Conservation (phyloP, 2,113 vertebrate genomes). For the Salminus brasiliensis region DNA sequence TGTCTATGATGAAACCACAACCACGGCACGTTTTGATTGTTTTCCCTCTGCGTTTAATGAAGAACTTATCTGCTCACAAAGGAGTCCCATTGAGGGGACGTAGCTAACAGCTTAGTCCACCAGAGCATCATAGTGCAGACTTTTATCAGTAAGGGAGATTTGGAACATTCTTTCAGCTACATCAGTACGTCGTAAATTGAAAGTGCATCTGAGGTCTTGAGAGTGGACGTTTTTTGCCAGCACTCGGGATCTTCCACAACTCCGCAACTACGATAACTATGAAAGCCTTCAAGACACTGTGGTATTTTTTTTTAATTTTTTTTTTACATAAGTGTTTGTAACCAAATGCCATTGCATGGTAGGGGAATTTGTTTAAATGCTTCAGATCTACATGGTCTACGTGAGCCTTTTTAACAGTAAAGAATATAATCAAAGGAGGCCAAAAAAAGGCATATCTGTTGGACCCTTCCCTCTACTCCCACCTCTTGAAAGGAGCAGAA, state of each 20-base stretch:
- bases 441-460: slow-evolving; percentile 1
- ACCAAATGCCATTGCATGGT: not conserved
- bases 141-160: not conserved
- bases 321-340: not conserved
- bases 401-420: not conserved
- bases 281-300: not conserved
- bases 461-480: not conserved
- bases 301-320: slow-evolving; percentile 25
- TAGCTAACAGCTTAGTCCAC: not conserved
- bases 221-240: not conserved
- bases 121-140: not conserved
- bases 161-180: not conserved
- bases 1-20: not conserved
- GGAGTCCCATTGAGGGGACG: too few relatives aligned
- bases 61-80: not conserved
- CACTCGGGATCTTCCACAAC: slow-evolving; percentile 25
- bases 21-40: not conserved
- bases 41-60: not conserved
- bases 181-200: not conserved
- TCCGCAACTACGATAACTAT: not conserved
- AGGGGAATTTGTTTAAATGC: slow-evolving; percentile 34
- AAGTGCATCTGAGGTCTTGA: not conserved
- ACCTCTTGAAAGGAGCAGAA: too few relatives aligned
- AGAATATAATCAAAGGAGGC: not conserved
- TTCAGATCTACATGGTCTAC: not conserved